Percentiles rank a stretch among this genome's conserved stretches.
Evolutionary conservation across 2,797 vertebrate species (phyloP).

Genomic region (Coracias cyanogaster): DNA sequence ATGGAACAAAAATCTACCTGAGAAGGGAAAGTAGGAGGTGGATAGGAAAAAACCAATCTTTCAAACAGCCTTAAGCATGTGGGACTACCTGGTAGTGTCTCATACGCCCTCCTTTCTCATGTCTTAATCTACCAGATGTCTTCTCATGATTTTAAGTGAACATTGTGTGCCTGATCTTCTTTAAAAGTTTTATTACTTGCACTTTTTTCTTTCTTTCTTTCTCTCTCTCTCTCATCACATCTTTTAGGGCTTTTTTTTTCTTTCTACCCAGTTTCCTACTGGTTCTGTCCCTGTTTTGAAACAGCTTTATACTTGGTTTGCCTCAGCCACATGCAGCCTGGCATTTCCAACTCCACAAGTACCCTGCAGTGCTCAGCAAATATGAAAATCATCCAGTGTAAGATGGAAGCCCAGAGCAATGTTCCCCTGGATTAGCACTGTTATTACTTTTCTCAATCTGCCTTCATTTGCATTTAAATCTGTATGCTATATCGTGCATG

Average conservation of each 20-base stretch:
- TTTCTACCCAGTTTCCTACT: background rate
- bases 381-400: conserved; percentile 51
- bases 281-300: background rate
- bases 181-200: background rate
- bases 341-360: conserved; percentile 26
- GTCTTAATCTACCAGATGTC: background rate
- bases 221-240: background rate
- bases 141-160: background rate
- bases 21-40: background rate
- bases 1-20: background rate
- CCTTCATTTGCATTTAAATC: conserved; percentile 55
- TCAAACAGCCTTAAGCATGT: background rate
- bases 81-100: background rate
- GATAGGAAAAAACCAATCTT: background rate
- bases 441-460: conserved; percentile 42
- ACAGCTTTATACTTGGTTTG: background rate
- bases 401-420: conserved; percentile 42
- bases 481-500: background rate
- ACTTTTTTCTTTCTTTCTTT: background rate
- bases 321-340: background rate
- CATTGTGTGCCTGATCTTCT: background rate
- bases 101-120: background rate
- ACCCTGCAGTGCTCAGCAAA: conserved; percentile 23
- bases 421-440: conserved; percentile 33
- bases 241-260: background rate